Base-by-base conservation (phyloP, 2,113 vertebrate genomes). In the human region DNA sequence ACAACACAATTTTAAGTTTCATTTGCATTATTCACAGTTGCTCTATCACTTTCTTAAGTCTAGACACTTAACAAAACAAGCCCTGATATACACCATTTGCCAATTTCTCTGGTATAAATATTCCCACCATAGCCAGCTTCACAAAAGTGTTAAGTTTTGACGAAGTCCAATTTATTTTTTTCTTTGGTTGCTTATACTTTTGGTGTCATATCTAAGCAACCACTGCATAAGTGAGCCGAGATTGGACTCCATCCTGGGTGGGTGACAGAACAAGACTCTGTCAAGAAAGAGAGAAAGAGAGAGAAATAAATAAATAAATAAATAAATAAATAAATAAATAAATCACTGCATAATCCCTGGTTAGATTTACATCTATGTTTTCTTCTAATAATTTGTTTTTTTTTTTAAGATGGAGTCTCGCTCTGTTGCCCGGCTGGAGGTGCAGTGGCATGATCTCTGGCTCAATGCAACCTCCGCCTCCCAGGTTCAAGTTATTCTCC, bases 21-120 rank as follows among this genome's bases (percentile, higher is more conserved):
- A 83, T 90, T 16, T 90, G 48, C n/a, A 94, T 93, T 78, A 68
- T 84, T 79, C 91, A 84, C 17, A 92, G 81, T 96, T 92, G n/a
- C n/a, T 94, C 45, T 68, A 66, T 75, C 70, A 93, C 18, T 73
- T 96, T 94, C 38, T 80, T 50, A 83, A 84, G 6, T 88, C 59
- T 88, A 75, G 48, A 89, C 23, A 84, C 89, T 76, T 40, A 90
- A 70, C 17, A 87, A 92, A 93, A 80, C 27, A 82, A 94, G 72
- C 43, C 13, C 25, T 93, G n/a, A 88, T 52, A 35, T 68, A 27
- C 52, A 52, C 35, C n/a, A 87, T 90, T 93, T 88, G n/a, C 9
- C 52, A 88, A 35, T 82, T 81, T 92, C 18, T 76, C 30, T 82
- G 43, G 17, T 52, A 76, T 61, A 89, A 94, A 89, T 86, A 76